phyloP scores from a whole-genome alignment of 1,140 invertebrate genomes.

The Drosophila teissieri region DNA sequence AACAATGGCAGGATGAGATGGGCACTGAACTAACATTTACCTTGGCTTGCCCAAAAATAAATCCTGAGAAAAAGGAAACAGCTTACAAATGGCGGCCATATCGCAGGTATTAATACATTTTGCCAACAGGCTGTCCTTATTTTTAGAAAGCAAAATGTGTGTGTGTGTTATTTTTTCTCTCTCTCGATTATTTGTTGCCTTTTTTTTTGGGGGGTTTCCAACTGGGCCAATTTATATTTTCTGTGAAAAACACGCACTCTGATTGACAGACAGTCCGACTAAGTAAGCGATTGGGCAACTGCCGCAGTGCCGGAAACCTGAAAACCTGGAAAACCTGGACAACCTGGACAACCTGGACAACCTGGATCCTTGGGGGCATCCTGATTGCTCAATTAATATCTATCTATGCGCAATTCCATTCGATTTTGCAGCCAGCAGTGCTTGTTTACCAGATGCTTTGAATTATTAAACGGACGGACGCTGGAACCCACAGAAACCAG shows the following conservation, averaged over 20 bases:
- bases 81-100: conserved; percentile 43
- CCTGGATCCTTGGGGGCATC: not conserved
- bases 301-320: not conserved
- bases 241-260: not conserved
- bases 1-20: conserved; percentile 1
- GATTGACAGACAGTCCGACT: conserved; percentile 35
- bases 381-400: conserved; percentile 51
- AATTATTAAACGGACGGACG: conserved; percentile 15
- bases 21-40: conserved; percentile 34
- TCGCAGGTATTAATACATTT: conserved; percentile 45
- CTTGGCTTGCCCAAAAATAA: conserved; percentile 38
- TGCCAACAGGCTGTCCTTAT: conserved; percentile 29
- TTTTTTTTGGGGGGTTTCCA: not conserved
- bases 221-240: conserved; percentile 24
- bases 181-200: no score
- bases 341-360: no score
- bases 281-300: conserved; percentile 5
- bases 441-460: conserved; percentile 8
- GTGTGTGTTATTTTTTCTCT: no score
- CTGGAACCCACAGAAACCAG: not conserved
- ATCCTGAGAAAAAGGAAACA: conserved; percentile 42
- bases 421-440: not conserved
- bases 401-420: not conserved
- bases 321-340: no score
- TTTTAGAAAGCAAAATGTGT: conserved; percentile 2